These are phyloP conservation scores for Coluber constrictor DNA, from an alignment of 2,797 vertebrate genomes.

Conservation along the genomic window DNA sequence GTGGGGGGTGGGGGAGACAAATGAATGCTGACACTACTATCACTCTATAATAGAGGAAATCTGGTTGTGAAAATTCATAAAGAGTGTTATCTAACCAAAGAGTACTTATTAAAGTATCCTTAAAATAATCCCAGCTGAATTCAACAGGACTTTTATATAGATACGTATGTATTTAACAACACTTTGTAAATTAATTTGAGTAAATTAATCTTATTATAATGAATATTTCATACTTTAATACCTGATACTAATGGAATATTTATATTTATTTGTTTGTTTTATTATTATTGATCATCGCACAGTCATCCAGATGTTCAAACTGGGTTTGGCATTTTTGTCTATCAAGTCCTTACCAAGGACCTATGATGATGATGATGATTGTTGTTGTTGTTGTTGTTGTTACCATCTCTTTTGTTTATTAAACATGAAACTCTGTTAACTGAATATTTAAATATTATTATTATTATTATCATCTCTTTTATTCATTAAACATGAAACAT, in stretches of 20 bases:
- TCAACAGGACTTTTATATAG: not conserved
- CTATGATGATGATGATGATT: no score
- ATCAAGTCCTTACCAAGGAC: no score
- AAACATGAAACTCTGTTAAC: no score
- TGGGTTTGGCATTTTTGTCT: no score
- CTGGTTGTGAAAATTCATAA: constrained; percentile 42
- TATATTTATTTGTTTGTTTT: not conserved
- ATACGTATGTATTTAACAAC: not conserved
- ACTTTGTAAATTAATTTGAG: not conserved
- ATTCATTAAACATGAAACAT: no score
- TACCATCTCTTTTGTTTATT: no score
- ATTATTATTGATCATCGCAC: no score
- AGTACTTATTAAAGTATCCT: not conserved
- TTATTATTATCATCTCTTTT: no score
- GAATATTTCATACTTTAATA: not conserved
- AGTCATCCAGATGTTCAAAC: no score
- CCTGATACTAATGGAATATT: not conserved
- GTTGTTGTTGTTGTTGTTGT: no score
- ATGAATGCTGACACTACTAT: constrained; percentile 32
- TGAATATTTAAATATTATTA: no score
- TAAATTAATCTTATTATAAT: not conserved
- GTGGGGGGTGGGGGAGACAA: not conserved
- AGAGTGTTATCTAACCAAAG: constrained; percentile 33
- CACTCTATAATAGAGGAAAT: constrained; percentile 9
- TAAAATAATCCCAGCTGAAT: not conserved